Base-by-base conservation (phyloP, 2,797 vertebrate genomes). In the Sylvilagus floridanus region DNA sequence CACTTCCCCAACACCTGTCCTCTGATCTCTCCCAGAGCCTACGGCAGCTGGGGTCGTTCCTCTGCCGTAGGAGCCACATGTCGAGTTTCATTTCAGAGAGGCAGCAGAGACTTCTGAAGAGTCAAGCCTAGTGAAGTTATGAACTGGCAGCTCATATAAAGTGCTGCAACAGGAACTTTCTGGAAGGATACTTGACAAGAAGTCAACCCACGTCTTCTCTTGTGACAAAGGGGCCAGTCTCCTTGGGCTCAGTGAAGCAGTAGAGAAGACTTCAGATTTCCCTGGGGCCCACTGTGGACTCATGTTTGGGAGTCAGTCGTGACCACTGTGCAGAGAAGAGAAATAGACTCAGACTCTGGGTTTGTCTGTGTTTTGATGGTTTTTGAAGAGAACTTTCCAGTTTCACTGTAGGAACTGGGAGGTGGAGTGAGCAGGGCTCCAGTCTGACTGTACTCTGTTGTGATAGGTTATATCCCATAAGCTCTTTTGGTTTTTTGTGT, bases 141-240 rank as follows among this genome's bases (percentile, higher is more conserved):
- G 62, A 63, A 63, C 71, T 65, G 78, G 42, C 14, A 69, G 60
- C 30, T 75, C 72, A 11, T 13, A 32, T 32, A 89, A 87, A 50
- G 42, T 79, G 63, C 54, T 89, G 66, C 85, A 69, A 91, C 50
- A 63, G 66, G 72, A 10, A 73, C 54, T 32, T 85, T 68, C 73
- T 78, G 54, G 71, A 82, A 93, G 62, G 60, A 78, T 71, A 35
- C 65, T 62, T 89, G 81, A 52, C 17, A 91, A 95, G 77, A 95
- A 92, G 91, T 73, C 47, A 88, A 90, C 75, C 72, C 26, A 77
- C 42, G 50, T 65, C 84, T 73, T 84, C 35, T 78, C 54, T 78
- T 87, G 19, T 77, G 50, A 73, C 50, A 87, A 94, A 84, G 14
- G 5, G 5, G 37, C 2, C 66, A 52, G 6, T 81, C 68, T 89